Evolutionary conservation across 2,113 vertebrate species (phyloP), one percentile per base, ranked within the genome.

Genomic region (Cyprinus carpio): DNA sequence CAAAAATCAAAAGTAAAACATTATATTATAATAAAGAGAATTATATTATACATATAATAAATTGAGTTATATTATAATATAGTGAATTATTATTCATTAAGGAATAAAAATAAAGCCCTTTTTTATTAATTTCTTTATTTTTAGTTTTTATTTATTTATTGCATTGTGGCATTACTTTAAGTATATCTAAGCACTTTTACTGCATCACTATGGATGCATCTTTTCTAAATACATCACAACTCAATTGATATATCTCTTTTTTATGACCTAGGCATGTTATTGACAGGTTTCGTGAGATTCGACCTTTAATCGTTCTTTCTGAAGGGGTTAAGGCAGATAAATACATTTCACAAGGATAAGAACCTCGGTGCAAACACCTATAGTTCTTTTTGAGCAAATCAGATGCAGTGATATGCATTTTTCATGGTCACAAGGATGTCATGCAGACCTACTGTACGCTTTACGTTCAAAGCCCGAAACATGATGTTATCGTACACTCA

Each of bases 371-470:
- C 31, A 71, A 40, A 40, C 20, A 40, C 67, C 67, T 71, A 4
- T 18, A 23, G 34, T 37, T 71, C 69, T n/a, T 37, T 72, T 12
- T 40, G 69, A 72, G 69, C 69, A 23, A 72, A 72, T 72, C 9
- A 34, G 31, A 40, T 23, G 69, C 34, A 40, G 69, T 10, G 20
- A 72, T 72, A 76, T 76, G 49, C 49, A 51, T 29, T 51, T 76
- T 54, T 76, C 43, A 76, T 76, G 46, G 15, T 29, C 43, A 76
- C 46, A 18, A 10, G 34, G 69, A 40, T 72, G 69, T 72, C 69
- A 72, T 72, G 10, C 31, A 20, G 16, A 16, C 25, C 25, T 11
- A 20, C 13, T 9, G 75, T 29, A 76, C 25, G 3, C 74, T 16
- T 29, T 51, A 15, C 5, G 20, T 31, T 58, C 29, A 23, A 78